phyloP scores from a whole-genome alignment of 2,888 invertebrate species.

The Himalopsyche japonica region DNA sequence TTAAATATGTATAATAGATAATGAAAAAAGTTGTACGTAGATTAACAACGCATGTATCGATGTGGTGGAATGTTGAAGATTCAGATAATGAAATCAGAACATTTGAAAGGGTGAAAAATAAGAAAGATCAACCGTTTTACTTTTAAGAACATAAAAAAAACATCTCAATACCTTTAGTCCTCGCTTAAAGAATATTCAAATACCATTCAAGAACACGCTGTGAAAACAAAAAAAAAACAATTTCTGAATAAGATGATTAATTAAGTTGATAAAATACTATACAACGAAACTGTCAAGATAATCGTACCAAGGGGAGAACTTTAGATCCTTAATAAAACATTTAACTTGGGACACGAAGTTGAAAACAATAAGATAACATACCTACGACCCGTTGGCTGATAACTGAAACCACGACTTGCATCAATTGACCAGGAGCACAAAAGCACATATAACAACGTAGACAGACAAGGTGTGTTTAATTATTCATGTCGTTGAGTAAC shows the following conservation, averaged over 20 bases:
- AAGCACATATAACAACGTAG: no score
- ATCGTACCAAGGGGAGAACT: neutral
- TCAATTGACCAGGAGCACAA: no score
- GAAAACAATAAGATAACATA: neutral
- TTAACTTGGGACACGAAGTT: neutral
- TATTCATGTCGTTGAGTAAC: no score
- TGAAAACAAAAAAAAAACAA: neutral
- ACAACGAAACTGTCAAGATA: neutral
- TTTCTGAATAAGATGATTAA: neutral
- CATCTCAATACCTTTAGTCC: neutral
- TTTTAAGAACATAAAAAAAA: neutral
- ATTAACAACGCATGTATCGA: no score
- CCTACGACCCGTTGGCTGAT: no score
- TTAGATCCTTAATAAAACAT: neutral
- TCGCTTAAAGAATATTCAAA: neutral
- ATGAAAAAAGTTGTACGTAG: no score
- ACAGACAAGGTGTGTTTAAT: no score
- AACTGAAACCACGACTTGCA: no score
- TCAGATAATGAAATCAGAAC: neutral
- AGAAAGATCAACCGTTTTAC: neutral
- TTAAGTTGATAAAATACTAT: neutral
- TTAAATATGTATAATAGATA: no score
- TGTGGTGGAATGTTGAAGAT: neutral
- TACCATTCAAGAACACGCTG: neutral
- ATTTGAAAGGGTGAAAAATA: neutral